A percentile compares a stretch with the other conserved stretches of the same genome.
These are phyloP conservation scores for Drosophila lutescens DNA, from an alignment of 2,888 invertebrate genomes.

Conservation along the genomic window DNA sequence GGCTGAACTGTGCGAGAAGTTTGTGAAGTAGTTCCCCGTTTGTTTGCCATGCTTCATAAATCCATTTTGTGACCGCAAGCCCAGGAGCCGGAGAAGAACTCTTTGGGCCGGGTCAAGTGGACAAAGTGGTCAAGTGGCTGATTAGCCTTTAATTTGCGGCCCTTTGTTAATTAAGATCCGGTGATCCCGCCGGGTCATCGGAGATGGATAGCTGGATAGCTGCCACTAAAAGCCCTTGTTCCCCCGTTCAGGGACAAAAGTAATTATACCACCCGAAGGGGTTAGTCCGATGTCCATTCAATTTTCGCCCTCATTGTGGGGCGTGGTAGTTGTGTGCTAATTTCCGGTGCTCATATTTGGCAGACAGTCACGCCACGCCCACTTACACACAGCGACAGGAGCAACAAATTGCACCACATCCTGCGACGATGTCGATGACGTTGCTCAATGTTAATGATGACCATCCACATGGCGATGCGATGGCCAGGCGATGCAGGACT, in stretches of 20 bases:
- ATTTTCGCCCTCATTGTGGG: conserved; percentile 46
- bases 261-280: conserved; percentile 66
- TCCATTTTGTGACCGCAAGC: conserved; percentile 35
- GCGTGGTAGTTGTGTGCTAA: conserved; percentile 61
- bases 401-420: conserved; percentile 76
- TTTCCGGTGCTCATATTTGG: conserved; percentile 78
- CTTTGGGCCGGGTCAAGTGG: conserved; percentile 46
- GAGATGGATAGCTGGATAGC: conserved; percentile 19
- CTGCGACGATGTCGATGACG: conserved; percentile 48
- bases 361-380: conserved; percentile 75
- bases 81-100: conserved; percentile 3
- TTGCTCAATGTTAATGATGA: conserved; percentile 31
- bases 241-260: conserved; percentile 55
- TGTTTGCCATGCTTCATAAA: conserved; percentile 44
- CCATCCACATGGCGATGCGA: conserved; percentile 17
- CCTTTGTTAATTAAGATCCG: conserved; percentile 76
- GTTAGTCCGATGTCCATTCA: conserved; percentile 56
- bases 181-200: conserved; percentile 18
- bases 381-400: conserved; percentile 50
- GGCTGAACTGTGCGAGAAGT: conserved; percentile 34
- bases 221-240: conserved; percentile 31
- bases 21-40: conserved; percentile 39
- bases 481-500: conserved; percentile 22
- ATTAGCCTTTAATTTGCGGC: conserved; percentile 76
- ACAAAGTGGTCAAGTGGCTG: conserved; percentile 71